Conservation (phyloP, 2,113 vertebrate species). For the Menura novaehollandiae region DNA sequence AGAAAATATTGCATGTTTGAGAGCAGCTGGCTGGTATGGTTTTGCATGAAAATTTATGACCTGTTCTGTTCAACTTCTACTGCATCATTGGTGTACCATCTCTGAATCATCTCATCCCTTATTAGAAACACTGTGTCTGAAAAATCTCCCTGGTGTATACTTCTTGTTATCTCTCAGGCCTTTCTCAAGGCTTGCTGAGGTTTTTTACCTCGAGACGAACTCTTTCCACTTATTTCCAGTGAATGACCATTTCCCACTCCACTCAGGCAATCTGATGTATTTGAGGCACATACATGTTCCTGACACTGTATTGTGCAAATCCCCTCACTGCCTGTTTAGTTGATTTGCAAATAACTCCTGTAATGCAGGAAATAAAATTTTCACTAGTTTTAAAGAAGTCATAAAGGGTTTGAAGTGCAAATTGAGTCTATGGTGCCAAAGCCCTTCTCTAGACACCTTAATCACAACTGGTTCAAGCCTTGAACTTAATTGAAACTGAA, state of each 20-base stretch:
- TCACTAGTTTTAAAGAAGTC: not conserved
- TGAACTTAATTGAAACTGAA: not conserved
- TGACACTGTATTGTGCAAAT: not conserved
- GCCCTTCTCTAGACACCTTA: not conserved
- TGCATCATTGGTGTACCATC: not conserved
- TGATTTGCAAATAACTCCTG: not conserved
- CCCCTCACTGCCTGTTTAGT: not conserved
- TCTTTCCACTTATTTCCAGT: not conserved
- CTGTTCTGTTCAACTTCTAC: not conserved
- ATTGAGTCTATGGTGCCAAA: not conserved
- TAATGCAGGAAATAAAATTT: not conserved
- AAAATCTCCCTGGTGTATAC: not conserved
- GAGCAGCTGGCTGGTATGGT: not conserved
- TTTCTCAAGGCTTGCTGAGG: not conserved
- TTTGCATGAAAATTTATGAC: not conserved
- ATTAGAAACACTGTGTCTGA: not conserved
- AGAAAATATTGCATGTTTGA: not conserved
- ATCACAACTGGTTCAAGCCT: not conserved
- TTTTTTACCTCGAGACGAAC: not conserved
- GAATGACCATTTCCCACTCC: not conserved
- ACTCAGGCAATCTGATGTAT: not conserved
- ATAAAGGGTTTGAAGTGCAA: not conserved
- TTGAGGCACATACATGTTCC: not conserved
- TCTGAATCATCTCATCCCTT: not conserved
- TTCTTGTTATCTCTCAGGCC: not conserved